Conservation (phyloP, 2,888 invertebrate species). For the Stegophylla sp. region DNA sequence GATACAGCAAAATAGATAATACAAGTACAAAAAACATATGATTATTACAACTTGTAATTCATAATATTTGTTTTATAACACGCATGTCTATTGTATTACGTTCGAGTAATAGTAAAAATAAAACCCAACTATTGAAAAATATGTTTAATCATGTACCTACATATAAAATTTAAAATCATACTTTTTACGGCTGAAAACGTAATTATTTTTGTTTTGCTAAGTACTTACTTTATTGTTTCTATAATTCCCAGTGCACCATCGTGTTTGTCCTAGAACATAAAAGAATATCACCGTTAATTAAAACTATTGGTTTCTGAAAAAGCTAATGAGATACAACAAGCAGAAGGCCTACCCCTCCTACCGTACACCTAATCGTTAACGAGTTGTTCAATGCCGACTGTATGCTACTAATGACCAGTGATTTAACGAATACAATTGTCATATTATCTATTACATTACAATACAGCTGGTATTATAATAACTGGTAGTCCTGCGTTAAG, state of each 20-base stretch:
- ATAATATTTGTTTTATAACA: too few species aligned
- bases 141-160: not conserved
- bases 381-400: not conserved
- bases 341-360: not conserved
- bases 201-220: constrained; percentile 5
- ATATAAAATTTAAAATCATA: not conserved
- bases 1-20: too few species aligned
- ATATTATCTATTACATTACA: not conserved
- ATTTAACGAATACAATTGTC: not conserved
- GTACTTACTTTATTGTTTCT: constrained; percentile 82
- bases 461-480: not conserved
- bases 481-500: too few species aligned
- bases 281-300: constrained; percentile 61
- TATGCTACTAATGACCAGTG: constrained; percentile 11
- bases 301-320: not conserved
- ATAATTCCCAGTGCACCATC: constrained; percentile 91
- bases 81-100: too few species aligned
- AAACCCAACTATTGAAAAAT: not conserved
- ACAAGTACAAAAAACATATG: too few species aligned
- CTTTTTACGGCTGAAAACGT: not conserved
- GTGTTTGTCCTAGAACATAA: constrained; percentile 79
- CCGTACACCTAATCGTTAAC: not conserved
- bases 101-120: too few species aligned
- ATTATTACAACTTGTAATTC: too few species aligned
- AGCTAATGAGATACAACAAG: not conserved